Evolutionary conservation across 1,140 invertebrate species (phyloP).

Genomic region (Pararge aegeria): DNA sequence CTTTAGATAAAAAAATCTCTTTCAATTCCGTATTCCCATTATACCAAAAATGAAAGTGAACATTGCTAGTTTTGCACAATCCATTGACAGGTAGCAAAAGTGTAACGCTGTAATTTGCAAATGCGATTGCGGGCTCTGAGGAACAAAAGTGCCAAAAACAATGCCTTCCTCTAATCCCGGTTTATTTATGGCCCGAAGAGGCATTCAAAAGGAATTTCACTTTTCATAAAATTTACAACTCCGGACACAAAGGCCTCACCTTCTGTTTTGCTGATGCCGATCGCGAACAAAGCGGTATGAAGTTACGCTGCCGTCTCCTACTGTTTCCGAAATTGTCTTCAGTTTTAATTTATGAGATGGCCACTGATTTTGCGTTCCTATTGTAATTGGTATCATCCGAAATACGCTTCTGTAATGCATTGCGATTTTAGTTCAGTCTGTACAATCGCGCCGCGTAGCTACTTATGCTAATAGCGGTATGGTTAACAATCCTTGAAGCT

Average conservation of each 20-base stretch:
- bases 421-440: conserved; percentile 51
- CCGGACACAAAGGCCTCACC: conserved; percentile 70
- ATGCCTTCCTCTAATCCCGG: conserved; percentile 66
- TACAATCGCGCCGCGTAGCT: conserved; percentile 39
- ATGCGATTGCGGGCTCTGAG: conserved; percentile 64
- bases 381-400: conserved; percentile 67
- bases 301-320: conserved; percentile 75
- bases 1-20: background rate
- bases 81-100: conserved; percentile 47
- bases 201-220: conserved; percentile 78
- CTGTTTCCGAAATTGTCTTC: conserved; percentile 76
- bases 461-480: conserved; percentile 33
- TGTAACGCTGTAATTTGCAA: conserved; percentile 47
- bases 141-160: conserved; percentile 74
- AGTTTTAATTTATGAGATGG: conserved; percentile 64
- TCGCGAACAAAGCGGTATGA: conserved; percentile 64
- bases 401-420: conserved; percentile 28
- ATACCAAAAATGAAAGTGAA: conserved; percentile 26
- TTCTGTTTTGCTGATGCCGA: conserved; percentile 76
- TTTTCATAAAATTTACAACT: conserved; percentile 80
- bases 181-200: conserved; percentile 73
- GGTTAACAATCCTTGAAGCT: conserved; percentile 39
- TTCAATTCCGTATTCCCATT: background rate
- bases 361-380: conserved; percentile 66
- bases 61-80: conserved; percentile 29